Evolutionary conservation across 2,888 invertebrate species (phyloP).

Genomic region (Sphinx pinastri): DNA sequence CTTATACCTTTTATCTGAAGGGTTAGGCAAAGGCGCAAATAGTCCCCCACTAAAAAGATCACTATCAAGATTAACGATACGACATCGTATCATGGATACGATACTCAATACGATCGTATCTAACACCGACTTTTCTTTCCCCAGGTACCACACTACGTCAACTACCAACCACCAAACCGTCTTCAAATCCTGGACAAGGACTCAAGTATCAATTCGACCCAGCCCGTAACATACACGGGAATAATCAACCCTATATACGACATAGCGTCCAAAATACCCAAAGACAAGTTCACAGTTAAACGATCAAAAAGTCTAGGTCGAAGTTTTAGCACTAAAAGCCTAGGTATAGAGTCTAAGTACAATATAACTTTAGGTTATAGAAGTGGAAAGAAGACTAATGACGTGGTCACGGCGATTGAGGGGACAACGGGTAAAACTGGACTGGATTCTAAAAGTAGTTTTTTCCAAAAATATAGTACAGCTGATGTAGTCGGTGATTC

Average conservation of each 20-base stretch:
- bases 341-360: slow-evolving; percentile 66
- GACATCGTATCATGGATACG: too few species aligned
- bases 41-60: too few species aligned
- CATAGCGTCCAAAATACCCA: slow-evolving; percentile 60
- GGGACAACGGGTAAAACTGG: slow-evolving; percentile 68
- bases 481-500: slow-evolving; percentile 71
- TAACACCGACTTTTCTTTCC: slow-evolving; percentile 28
- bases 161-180: slow-evolving; percentile 44
- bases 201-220: slow-evolving; percentile 39
- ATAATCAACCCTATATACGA: slow-evolving; percentile 76
- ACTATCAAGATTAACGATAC: too few species aligned
- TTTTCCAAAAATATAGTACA: slow-evolving; percentile 63
- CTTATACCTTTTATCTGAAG: too few species aligned
- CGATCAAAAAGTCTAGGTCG: slow-evolving; percentile 71
- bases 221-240: slow-evolving; percentile 58
- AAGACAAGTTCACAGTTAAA: slow-evolving; percentile 70
- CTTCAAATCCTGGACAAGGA: slow-evolving; percentile 50
- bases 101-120: too few species aligned
- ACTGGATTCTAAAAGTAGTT: slow-evolving; percentile 62
- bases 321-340: slow-evolving; percentile 61
- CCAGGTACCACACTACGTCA: slow-evolving; percentile 57
- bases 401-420: slow-evolving; percentile 70
- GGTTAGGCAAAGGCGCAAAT: too few species aligned
- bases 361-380: slow-evolving; percentile 68
- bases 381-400: slow-evolving; percentile 66